Evolutionary conservation across 2,888 invertebrate genomes (phyloP).

Genomic region (Cephus runcator): DNA sequence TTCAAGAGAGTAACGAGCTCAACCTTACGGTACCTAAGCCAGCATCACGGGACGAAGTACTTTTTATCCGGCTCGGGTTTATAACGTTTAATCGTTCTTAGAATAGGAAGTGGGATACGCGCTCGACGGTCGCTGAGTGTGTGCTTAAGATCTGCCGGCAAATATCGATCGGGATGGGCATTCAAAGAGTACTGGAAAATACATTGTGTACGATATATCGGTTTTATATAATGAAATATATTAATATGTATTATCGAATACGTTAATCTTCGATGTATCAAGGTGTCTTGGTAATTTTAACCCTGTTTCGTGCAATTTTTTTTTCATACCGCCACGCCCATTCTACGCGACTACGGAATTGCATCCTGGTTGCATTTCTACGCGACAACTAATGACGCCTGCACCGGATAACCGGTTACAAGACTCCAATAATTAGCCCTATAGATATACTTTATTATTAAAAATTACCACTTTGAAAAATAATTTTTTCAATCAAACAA

Average conservation of each 20-base stretch:
- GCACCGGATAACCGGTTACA: neutral
- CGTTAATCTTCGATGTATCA: neutral
- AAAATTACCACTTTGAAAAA: too few species aligned
- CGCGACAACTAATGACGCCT: neutral
- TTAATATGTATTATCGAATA: neutral
- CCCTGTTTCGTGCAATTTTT: neutral
- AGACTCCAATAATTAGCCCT: too few species aligned
- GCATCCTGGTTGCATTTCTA: neutral
- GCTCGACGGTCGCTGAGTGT: conserved; percentile 6
- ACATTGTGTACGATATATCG: neutral
- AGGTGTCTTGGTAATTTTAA: neutral
- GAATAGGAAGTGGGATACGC: neutral
- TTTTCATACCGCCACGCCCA: neutral
- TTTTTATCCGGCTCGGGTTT: neutral
- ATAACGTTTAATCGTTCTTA: neutral
- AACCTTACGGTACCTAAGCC: neutral
- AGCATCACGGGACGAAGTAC: neutral
- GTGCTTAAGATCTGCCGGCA: neutral
- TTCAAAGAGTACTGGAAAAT: neutral
- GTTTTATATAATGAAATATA: neutral
- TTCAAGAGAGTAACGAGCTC: neutral
- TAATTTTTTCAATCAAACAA: neutral
- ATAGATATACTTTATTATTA: neutral
- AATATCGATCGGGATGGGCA: neutral
- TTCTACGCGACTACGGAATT: neutral